Evolutionary conservation across 2,113 vertebrate species (phyloP).

Genomic region (Dendrocopos noguchii): DNA sequence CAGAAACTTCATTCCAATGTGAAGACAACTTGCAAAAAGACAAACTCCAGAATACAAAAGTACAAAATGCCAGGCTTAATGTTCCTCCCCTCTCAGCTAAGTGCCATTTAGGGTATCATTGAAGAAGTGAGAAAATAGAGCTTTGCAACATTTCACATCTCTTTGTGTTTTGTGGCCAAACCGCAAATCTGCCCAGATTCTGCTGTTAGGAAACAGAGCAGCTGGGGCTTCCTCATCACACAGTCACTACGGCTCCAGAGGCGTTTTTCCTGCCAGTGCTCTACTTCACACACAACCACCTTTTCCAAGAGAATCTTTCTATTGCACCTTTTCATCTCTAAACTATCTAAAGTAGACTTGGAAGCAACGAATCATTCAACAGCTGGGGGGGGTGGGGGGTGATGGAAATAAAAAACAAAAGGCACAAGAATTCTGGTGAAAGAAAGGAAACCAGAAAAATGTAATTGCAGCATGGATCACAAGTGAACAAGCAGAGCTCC

Average conservation of each 20-base stretch:
- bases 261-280: not conserved
- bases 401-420: not conserved
- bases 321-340: not conserved
- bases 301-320: not conserved
- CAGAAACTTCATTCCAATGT: not conserved
- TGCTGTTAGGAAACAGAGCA: not conserved
- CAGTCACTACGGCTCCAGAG: fast-evolving
- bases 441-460: not conserved
- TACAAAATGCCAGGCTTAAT: not conserved
- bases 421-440: not conserved
- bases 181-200: not conserved
- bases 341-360: not conserved
- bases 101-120: not conserved
- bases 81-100: not conserved
- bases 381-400: no score
- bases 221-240: not conserved
- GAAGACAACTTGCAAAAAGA: not conserved
- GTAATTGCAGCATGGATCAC: not conserved
- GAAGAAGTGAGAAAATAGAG: not conserved
- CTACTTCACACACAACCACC: not conserved
- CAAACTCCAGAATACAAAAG: not conserved
- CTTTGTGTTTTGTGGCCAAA: not conserved
- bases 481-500: not conserved
- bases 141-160: not conserved
- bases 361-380: not conserved